phyloP scores from a whole-genome alignment of 2,888 invertebrate genomes.

The Listrodromus nycthemerus region DNA sequence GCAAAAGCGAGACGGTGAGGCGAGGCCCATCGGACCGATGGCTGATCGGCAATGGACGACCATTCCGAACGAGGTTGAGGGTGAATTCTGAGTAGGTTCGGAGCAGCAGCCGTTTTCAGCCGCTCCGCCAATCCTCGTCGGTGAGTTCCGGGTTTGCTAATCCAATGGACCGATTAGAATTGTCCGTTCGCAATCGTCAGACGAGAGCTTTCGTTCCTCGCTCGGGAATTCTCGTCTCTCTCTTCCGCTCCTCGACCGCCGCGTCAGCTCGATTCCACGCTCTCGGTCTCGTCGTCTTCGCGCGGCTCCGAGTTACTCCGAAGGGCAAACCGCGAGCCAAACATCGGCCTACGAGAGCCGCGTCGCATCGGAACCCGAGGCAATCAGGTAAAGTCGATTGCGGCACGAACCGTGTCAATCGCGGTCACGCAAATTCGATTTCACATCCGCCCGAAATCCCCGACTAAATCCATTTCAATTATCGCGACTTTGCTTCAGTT shows the following conservation, averaged over 20 bases:
- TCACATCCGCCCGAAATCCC: slow-evolving; percentile 6
- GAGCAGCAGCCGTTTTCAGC: slow-evolving; percentile 54
- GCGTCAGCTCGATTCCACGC: neutral
- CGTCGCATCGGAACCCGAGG: neutral
- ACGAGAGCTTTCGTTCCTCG: slow-evolving; percentile 6
- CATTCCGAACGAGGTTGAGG: slow-evolving; percentile 26
- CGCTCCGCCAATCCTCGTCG: slow-evolving; percentile 71
- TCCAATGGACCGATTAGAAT: slow-evolving; percentile 68
- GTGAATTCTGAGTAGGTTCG: neutral
- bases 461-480: slow-evolving; percentile 36
- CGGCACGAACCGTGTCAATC: slow-evolving; percentile 49
- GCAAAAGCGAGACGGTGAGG: slow-evolving; percentile 13
- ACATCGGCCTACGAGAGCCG: neutral
- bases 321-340: neutral
- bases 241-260: neutral
- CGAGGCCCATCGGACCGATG: neutral
- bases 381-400: slow-evolving; percentile 28
- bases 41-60: slow-evolving; percentile 33
- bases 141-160: slow-evolving; percentile 68
- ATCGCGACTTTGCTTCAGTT: slow-evolving; percentile 16
- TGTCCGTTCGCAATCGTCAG: slow-evolving; percentile 12
- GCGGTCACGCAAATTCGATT: slow-evolving; percentile 54
- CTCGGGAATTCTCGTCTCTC: neutral
- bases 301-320: neutral
- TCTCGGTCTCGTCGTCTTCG: neutral